Evolutionary conservation across 2,797 vertebrate species (phyloP).

Genomic region (Ambastaia sidthimunki): DNA sequence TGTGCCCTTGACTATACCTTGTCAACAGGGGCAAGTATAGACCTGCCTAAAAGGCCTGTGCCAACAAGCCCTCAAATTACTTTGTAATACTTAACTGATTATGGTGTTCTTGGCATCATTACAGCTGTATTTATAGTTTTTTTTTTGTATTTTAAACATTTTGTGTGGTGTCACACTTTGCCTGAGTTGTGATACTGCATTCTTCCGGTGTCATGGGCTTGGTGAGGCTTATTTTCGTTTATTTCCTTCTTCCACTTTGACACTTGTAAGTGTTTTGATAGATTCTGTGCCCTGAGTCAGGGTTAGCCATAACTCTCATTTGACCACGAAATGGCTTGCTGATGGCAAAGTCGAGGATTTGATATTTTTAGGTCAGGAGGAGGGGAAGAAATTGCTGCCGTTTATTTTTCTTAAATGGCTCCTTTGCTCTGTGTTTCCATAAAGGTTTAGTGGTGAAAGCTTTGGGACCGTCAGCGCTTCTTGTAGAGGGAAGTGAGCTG

Average conservation of each 20-base stretch:
- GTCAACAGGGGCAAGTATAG: conserved; percentile 48
- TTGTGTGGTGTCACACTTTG: not conserved
- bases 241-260: conserved; percentile 37
- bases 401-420: conserved; percentile 38
- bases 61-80: conserved; percentile 37
- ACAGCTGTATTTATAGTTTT: conserved; percentile 1
- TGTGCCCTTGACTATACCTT: conserved; percentile 21
- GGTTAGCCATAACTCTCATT: conserved; percentile 42
- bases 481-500: conserved; percentile 67
- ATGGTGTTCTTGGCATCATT: conserved; percentile 13
- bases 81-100: not conserved
- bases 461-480: conserved; percentile 69
- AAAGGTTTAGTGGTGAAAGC: conserved; percentile 69
- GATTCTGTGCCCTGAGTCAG: conserved; percentile 36
- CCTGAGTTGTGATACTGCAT: conserved; percentile 19
- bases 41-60: conserved; percentile 53
- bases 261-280: conserved; percentile 45
- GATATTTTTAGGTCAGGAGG: conserved; percentile 30
- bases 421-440: conserved; percentile 38
- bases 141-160: not conserved
- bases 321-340: conserved; percentile 42
- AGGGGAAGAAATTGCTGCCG: conserved; percentile 25
- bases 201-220: conserved; percentile 5
- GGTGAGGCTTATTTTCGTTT: conserved; percentile 8
- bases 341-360: conserved; percentile 35